Evolutionary conservation across 1,140 invertebrate species (phyloP).

Genomic region (Drosophila carrolli): DNA sequence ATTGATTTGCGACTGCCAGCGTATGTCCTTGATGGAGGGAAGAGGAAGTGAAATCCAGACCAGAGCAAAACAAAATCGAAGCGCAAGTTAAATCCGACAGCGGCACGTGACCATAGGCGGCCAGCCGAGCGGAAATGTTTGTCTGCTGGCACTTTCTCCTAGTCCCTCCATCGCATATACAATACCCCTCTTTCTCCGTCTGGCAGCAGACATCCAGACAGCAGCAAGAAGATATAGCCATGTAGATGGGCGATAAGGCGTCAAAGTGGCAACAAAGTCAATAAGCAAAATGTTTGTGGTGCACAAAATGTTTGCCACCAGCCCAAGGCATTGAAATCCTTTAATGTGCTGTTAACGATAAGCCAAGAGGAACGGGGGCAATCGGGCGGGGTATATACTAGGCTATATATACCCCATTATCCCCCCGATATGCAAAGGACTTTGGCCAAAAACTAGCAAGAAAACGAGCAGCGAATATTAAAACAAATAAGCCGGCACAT

Average conservation of each 20-base stretch:
- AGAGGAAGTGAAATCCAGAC: slow-evolving; percentile 32
- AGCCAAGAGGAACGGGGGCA: slow-evolving; percentile 27
- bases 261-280: slow-evolving; percentile 64
- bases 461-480: slow-evolving; percentile 78
- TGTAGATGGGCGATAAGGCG: slow-evolving; percentile 69
- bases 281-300: slow-evolving; percentile 52
- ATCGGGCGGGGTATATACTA: background rate
- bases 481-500: slow-evolving; percentile 76
- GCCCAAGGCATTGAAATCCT: slow-evolving; percentile 71
- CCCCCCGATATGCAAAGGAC: slow-evolving; percentile 63
- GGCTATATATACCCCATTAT: slow-evolving; percentile 10
- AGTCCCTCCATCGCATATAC: background rate
- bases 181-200: background rate
- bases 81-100: slow-evolving; percentile 31
- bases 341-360: slow-evolving; percentile 81
- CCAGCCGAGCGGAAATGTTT: slow-evolving; percentile 64
- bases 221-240: slow-evolving; percentile 34
- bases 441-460: slow-evolving; percentile 66
- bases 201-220: slow-evolving; percentile 22
- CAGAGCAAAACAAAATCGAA: slow-evolving; percentile 36
- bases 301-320: slow-evolving; percentile 48
- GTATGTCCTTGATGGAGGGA: slow-evolving; percentile 34
- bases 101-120: slow-evolving; percentile 56
- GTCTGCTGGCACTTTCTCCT: slow-evolving; percentile 24
- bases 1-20: slow-evolving; percentile 37